Percentiles rank a stretch among this genome's conserved stretches.
phyloP scores from a whole-genome alignment of 37 sponge, comb jelly and placozoan species.

The Agelas oroides region DNA sequence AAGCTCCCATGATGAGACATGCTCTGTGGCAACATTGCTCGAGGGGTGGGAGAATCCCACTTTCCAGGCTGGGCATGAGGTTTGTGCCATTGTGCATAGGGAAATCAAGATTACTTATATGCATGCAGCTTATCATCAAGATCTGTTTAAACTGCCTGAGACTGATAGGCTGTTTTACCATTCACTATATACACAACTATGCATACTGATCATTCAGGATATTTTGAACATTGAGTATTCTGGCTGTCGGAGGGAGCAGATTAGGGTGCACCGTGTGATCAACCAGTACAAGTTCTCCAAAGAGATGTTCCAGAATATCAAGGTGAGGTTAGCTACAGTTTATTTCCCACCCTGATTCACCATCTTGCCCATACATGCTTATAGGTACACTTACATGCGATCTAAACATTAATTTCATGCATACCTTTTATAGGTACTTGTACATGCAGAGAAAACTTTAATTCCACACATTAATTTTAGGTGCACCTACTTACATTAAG shows the following conservation, averaged over 20 bases:
- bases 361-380: no score
- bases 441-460: no score
- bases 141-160: no score
- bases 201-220: slow-evolving; percentile 15
- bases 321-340: slow-evolving; percentile 34
- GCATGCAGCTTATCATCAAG: no score
- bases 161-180: no score
- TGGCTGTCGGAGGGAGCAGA: not conserved
- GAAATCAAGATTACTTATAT: no score
- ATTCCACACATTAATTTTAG: no score
- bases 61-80: slow-evolving; percentile 44
- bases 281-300: slow-evolving; percentile 74
- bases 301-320: slow-evolving; percentile 61
- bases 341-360: not conserved
- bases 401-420: no score
- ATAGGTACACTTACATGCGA: no score
- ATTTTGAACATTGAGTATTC: not conserved
- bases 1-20: not conserved
- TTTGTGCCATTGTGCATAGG: not conserved
- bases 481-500: no score
- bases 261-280: slow-evolving; percentile 44
- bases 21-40: not conserved
- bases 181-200: no score
- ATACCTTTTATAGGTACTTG: no score
- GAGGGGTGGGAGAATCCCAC: slow-evolving; percentile 56